A percentile compares a stretch with the other conserved stretches of the same genome.
Conservation (phyloP, 2,113 vertebrate genomes). For the Sceloporus undulatus region DNA sequence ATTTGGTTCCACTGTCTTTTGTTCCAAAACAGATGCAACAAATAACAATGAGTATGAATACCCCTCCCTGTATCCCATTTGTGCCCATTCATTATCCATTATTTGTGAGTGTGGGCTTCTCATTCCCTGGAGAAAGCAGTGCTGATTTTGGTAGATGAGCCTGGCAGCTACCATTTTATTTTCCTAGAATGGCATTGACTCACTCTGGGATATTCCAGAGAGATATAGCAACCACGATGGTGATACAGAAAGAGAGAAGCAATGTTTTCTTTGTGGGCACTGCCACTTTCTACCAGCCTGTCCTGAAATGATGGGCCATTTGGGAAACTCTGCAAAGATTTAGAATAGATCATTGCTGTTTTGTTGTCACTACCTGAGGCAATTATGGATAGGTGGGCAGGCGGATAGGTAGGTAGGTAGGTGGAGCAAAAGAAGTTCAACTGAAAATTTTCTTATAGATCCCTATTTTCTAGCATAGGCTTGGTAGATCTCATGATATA, state of each 20-base stretch:
- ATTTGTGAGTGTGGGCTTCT: background rate
- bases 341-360: background rate
- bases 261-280: background rate
- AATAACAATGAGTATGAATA: background rate
- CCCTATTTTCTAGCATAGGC: background rate
- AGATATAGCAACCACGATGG: background rate
- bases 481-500: background rate
- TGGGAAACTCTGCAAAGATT: background rate
- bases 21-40: background rate
- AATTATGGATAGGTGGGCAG: background rate
- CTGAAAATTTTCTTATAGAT: too few relatives aligned
- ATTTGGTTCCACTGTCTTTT: background rate
- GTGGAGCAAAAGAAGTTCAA: background rate
- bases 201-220: background rate
- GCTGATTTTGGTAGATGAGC: background rate
- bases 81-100: background rate
- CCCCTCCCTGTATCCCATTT: background rate
- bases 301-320: background rate
- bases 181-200: background rate
- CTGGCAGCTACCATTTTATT: background rate
- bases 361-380: background rate
- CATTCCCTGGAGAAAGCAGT: background rate
- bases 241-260: too few relatives aligned
- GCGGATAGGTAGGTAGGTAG: background rate
- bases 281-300: background rate